phyloP scores from a whole-genome alignment of 2,113 vertebrate species.

The Gracilinanus agilis region DNA sequence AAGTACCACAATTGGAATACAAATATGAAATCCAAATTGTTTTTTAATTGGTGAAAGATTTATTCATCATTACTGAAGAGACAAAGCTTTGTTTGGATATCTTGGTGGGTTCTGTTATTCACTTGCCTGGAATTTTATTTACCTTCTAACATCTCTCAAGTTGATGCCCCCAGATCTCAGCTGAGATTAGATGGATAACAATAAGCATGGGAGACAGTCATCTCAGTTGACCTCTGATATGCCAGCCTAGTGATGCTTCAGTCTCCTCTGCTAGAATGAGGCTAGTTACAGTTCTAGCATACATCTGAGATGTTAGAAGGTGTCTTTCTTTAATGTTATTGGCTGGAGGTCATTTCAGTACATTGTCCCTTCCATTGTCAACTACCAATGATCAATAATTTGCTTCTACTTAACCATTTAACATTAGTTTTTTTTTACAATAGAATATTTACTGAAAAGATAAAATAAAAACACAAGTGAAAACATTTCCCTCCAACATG shows the following conservation, averaged over 20 bases:
- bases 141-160: no score
- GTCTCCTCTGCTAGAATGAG: background rate
- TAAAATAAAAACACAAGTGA: background rate
- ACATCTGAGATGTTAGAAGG: background rate
- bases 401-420: background rate
- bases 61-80: no score
- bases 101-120: no score
- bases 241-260: background rate
- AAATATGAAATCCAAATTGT: background rate
- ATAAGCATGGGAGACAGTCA: no score
- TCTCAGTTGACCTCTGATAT: background rate
- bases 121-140: no score
- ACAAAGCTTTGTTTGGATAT: no score
- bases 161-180: no score
- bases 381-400: background rate
- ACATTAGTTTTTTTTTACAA: background rate
- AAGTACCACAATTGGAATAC: background rate
- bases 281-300: background rate
- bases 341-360: background rate
- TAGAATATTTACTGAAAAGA: background rate
- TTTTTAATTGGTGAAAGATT: no score
- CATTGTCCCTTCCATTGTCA: background rate
- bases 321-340: background rate
- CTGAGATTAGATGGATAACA: no score
- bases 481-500: background rate